Conservation (phyloP, 2,888 invertebrate genomes). For the Sphinx pinastri region DNA sequence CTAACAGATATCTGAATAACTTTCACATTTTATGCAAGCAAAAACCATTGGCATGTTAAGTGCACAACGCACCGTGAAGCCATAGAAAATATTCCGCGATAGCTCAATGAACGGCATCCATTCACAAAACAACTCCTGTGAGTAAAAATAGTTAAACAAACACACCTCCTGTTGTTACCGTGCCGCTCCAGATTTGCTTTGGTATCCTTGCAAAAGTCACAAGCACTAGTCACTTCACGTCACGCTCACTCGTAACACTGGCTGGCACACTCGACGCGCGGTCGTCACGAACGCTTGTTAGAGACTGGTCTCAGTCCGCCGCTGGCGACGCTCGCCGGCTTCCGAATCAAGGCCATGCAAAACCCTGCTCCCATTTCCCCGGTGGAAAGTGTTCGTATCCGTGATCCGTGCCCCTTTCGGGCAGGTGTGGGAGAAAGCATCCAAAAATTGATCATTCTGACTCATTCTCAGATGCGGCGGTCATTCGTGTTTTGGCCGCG, state of each 20-base stretch:
- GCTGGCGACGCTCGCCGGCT: constrained; percentile 41
- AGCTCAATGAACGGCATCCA: constrained; percentile 46
- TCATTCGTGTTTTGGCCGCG: constrained; percentile 50
- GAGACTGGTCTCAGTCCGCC: constrained; percentile 15
- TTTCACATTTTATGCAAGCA: constrained; percentile 62
- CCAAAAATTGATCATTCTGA: constrained; percentile 75
- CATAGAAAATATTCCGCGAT: constrained; percentile 44
- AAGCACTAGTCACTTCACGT: constrained; percentile 45
- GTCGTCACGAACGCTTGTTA: background rate
- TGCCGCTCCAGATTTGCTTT: constrained; percentile 74
- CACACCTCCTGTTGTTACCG: constrained; percentile 64
- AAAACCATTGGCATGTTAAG: constrained; percentile 24
- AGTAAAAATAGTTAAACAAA: constrained; percentile 41
- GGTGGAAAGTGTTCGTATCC: constrained; percentile 81
- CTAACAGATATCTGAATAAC: constrained; percentile 43
- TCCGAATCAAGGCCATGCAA: constrained; percentile 79
- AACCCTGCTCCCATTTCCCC: constrained; percentile 77
- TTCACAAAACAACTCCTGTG: constrained; percentile 47
- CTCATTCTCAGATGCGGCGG: constrained; percentile 68
- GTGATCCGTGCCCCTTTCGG: constrained; percentile 78
- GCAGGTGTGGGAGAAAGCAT: constrained; percentile 82
- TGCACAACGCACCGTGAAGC: constrained; percentile 34
- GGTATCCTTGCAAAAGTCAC: constrained; percentile 57
- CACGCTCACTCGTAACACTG: constrained; percentile 38
- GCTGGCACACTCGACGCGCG: background rate